phyloP scores from a whole-genome alignment of 2,888 invertebrate genomes.

The Bruchidius siliquastri region DNA sequence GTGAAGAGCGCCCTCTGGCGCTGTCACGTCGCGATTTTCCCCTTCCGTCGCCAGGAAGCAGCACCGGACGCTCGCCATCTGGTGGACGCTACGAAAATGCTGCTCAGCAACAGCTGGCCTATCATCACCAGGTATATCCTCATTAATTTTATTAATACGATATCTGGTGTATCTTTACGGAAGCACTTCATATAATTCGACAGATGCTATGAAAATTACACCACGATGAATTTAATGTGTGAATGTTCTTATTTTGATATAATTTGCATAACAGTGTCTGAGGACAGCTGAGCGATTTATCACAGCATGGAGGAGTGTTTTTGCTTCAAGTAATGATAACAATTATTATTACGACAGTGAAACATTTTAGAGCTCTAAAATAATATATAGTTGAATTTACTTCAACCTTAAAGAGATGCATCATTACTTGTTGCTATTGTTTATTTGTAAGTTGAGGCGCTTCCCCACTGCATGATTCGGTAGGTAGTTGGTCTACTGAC shows the following conservation, averaged over 20 bases:
- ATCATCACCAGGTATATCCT: slow-evolving; percentile 40
- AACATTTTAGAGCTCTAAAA: too few species aligned
- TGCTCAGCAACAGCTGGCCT: slow-evolving; percentile 18
- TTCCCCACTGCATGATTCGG: too few species aligned
- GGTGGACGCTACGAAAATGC: slow-evolving; percentile 43
- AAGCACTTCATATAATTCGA: not conserved
- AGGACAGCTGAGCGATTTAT: not conserved
- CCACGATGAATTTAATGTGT: not conserved
- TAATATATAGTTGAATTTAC: too few species aligned
- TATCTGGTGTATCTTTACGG: not conserved
- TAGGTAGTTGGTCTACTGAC: too few species aligned
- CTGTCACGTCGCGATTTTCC: slow-evolving; percentile 52
- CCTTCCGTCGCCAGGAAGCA: slow-evolving; percentile 50
- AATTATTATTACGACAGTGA: too few species aligned
- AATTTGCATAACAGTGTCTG: not conserved
- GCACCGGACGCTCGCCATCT: slow-evolving; percentile 55
- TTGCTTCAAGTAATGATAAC: too few species aligned
- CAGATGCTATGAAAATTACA: not conserved
- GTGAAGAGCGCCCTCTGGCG: slow-evolving; percentile 50
- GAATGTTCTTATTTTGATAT: not conserved
- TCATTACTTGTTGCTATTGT: too few species aligned
- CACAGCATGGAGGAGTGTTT: not conserved
- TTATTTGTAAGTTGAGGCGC: too few species aligned
- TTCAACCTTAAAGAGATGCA: too few species aligned
- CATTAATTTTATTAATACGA: slow-evolving; percentile 8